Base-by-base conservation (phyloP, 1,140 invertebrate genomes). In the Ctenoplectra terminalis region DNA sequence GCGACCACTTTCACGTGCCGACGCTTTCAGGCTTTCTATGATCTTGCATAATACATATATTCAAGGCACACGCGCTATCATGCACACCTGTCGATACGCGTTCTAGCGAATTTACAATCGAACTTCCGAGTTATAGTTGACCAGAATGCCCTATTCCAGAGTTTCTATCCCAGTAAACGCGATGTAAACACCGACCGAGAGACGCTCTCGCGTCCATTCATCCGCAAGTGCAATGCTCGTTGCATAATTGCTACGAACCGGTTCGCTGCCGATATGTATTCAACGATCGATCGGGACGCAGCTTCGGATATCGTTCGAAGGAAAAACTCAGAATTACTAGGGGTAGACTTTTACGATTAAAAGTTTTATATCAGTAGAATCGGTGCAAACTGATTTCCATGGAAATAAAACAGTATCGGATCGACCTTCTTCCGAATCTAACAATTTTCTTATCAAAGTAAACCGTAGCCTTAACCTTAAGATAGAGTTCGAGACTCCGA, bases 21-120 rank as follows among this genome's bases (percentile, higher is more conserved):
- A 20, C 29, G 78, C 37, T 66, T 37, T 48, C 74, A 73, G 80
- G 82, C 88, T 90, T 88, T 90, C 88, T 88, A 86, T 20, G 66
- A 84, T 78, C 84, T 91, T 91, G 81, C 89, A 81, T 88, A 91
- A 91, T 86, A 64, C 17, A 7, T n/a, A n/a, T n/a, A n/a, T 23
- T 61, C 29, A 29, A 78, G 67, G 56, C 61, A 64, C 31, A 60
- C 82, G 79, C 77, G 84, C 66, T 74, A 80, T 60, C 82, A 71
- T 63, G 71, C 43, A 46, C 76, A 69, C 66, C 54, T 60, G 54
- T 50, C 66, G 58, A 63, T 63, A 72, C 26, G 5, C 34, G 52
- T n/a, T 56, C 34, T 5, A 26, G 29, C 15, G 20, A 6, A 46
- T 29, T 46, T 56, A 34, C 7, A 48, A 17, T 11, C 11, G 48